Percentiles rank a stretch among this genome's conserved stretches.
Evolutionary conservation across 92 coral and sea anemone genomes (phyloP).

Genomic region (Parazoanthus atlanticus): DNA sequence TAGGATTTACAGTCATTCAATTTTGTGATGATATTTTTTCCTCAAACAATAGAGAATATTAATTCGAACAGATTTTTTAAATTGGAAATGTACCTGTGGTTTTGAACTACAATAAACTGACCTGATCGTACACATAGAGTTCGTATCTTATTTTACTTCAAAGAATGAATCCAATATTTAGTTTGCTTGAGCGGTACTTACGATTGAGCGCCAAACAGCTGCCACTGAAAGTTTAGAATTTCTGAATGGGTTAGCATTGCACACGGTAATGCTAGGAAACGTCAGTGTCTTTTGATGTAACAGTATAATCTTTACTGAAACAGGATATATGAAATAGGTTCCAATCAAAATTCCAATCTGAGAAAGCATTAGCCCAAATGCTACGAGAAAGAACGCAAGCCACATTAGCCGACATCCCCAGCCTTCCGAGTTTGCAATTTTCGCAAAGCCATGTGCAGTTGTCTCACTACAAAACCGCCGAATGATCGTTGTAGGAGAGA

Average conservation of each 20-base stretch:
- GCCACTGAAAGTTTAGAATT: neutral
- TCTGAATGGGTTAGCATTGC: slow-evolving; percentile 20
- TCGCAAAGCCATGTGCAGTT: slow-evolving; percentile 25
- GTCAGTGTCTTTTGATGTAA: neutral
- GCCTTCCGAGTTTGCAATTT: neutral
- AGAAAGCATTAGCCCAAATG: slow-evolving; percentile 13
- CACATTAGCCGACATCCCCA: slow-evolving; percentile 14
- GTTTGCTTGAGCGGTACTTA: slow-evolving; percentile 6
- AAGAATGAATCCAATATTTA: no score
- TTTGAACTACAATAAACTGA: neutral
- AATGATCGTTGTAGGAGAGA: neutral
- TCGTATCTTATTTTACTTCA: no score
- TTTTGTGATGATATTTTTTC: neutral
- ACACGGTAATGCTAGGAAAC: slow-evolving; percentile 18
- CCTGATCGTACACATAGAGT: neutral
- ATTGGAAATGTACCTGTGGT: neutral
- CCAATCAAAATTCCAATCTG: slow-evolving; percentile 6
- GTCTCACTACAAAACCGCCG: slow-evolving; percentile 14
- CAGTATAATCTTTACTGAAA: neutral
- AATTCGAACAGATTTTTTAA: neutral
- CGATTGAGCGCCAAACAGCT: neutral
- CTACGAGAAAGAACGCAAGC: neutral
- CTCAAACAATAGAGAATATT: neutral
- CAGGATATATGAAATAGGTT: slow-evolving; percentile 1
- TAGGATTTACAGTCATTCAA: neutral